Evolutionary conservation across 2,113 vertebrate genomes (phyloP).

Genomic region (Lutjanus erythropterus): DNA sequence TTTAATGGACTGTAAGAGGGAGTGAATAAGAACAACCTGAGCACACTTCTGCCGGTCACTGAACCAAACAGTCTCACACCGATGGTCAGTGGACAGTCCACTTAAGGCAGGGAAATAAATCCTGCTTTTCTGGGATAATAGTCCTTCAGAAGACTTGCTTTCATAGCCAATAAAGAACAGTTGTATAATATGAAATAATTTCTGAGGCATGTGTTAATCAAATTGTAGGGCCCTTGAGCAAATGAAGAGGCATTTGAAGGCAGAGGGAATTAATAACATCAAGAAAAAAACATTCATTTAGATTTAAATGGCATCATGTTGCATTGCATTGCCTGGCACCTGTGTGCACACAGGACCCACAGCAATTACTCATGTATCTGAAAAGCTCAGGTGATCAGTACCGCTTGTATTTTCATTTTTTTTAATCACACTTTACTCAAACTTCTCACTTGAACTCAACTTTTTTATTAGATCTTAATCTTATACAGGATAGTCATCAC

Average conservation of each 20-base stretch:
- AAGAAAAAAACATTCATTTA: constrained; percentile 30
- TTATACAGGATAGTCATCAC: constrained; percentile 1
- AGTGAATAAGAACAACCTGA: constrained; percentile 1
- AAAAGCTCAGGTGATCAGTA: constrained; percentile 16
- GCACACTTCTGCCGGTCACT: constrained; percentile 22
- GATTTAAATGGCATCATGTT: constrained; percentile 61
- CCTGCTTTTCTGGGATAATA: constrained; percentile 58
- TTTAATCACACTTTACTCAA: constrained; percentile 15
- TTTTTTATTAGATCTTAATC: constrained; percentile 17
- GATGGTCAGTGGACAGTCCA: constrained; percentile 35
- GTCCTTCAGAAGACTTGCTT: constrained; percentile 52
- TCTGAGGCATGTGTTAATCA: constrained; percentile 69
- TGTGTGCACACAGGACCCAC: not conserved
- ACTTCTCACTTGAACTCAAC: constrained; percentile 1
- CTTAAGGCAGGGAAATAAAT: constrained; percentile 55
- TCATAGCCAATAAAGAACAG: constrained; percentile 55
- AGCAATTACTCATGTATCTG: constrained; percentile 47
- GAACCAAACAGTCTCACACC: constrained; percentile 29
- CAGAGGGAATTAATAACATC: constrained; percentile 47
- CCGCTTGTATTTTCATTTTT: not conserved
- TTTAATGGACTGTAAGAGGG: not conserved
- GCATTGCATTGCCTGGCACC: constrained; percentile 52
- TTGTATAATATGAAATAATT: constrained; percentile 56
- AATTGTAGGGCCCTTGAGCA: constrained; percentile 63
- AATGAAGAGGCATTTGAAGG: constrained; percentile 60